Percentiles rank a stretch among this genome's conserved stretches.
phyloP scores from a whole-genome alignment of 2,797 vertebrate species.

The Galagoides demidoff region DNA sequence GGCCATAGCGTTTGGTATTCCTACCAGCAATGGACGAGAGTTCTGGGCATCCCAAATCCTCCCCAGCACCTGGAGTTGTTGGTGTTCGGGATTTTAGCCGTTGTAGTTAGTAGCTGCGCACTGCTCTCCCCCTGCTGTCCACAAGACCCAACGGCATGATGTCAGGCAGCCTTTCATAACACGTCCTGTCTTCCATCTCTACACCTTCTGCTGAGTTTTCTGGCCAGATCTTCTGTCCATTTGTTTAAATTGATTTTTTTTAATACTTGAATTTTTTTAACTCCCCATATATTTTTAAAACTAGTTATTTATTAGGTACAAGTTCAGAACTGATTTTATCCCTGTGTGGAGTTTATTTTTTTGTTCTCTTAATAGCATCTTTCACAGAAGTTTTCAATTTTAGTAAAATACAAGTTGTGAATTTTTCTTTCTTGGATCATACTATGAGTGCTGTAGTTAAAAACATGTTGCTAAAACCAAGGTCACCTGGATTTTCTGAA shows the following conservation, averaged over 20 bases:
- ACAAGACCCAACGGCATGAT: neutral
- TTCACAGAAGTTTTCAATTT: conserved; percentile 6
- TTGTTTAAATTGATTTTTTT: neutral
- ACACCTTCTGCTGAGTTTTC: neutral
- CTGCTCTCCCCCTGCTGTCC: neutral
- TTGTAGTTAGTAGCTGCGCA: neutral
- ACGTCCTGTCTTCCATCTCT: neutral
- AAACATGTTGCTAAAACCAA: neutral
- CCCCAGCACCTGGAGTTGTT: too few relatives aligned
- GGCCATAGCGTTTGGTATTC: neutral
- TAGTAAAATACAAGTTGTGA: neutral
- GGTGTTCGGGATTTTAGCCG: neutral
- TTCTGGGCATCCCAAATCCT: neutral
- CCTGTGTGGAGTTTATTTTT: neutral
- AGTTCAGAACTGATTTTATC: neutral
- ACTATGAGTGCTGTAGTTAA: neutral
- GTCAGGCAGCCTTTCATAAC: neutral
- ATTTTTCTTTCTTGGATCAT: neutral
- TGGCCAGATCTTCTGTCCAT: neutral
- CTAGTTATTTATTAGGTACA: neutral
- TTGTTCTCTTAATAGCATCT: neutral
- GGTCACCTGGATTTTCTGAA: neutral
- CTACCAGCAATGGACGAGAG: neutral
- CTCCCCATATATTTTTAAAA: neutral
- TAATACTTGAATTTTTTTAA: neutral